Base-by-base conservation (phyloP, 2,888 invertebrate genomes). In the Globia sparganii region DNA sequence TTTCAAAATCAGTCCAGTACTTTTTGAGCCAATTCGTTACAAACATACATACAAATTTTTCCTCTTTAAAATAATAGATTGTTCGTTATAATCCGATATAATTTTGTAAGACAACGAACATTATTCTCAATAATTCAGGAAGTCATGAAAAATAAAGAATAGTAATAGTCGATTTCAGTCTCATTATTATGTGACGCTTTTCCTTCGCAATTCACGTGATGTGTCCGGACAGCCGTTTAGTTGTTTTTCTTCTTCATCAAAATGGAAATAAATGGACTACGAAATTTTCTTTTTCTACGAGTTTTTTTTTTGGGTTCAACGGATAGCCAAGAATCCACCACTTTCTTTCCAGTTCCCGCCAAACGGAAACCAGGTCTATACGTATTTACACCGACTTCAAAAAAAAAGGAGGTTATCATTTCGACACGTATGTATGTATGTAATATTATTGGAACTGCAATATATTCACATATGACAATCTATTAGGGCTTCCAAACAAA, bases 231-330 rank as follows among this genome's bases (percentile, higher is more conserved):
- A 72, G 75, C 59, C 80, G 75, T 53, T 13, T 64, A 6, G n/a
- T 58, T 58, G 61, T 56, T 72, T 79, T 82, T 79, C 62, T 82
- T 79, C 62, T 53, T 61, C 49, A 37, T 71, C 11, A 64, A 37
- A 62, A 68, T 78, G 83, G 68, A 73, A 76, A 74, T 65, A 76
- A 79, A 75, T 75, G 71, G 15, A 64, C 46, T 49, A 28, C 34
- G 34, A 72, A 34, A 59, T 37, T 28, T 43, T 40, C 21, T 40
- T 40, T 37, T 65, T 21, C 21, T 11, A 40, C n/a, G 11, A 21
- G 4, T 72, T 11, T 81, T 71, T 3, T 71, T 67, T 83, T 72
- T 46, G 25, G n/a, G 37, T 49, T 68, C 72, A 71, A 53, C 34
- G 53, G 18, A 56, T 43, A 31, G 56, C 18, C 56, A 46, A 72